Percentiles rank a stretch among this genome's conserved stretches.
Evolutionary conservation across 2,888 invertebrate genomes (phyloP).

Genomic region (Entomobrya proxima): DNA sequence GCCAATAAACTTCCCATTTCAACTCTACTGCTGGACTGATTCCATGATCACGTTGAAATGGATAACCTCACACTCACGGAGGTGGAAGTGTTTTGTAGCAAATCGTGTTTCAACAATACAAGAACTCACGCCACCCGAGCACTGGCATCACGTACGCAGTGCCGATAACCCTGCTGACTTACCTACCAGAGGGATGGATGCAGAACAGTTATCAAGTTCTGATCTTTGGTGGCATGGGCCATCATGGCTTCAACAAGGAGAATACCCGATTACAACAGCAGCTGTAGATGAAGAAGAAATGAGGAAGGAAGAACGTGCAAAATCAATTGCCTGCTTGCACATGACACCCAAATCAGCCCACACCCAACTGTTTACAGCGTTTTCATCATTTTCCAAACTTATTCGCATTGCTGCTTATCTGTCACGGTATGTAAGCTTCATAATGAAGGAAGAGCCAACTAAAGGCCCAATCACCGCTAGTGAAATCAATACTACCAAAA

Average conservation of each 20-base stretch:
- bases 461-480: not conserved
- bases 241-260: not conserved
- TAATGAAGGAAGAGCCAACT: not conserved
- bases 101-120: constrained; percentile 73
- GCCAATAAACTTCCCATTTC: not conserved
- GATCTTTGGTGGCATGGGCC: constrained; percentile 28
- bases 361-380: not conserved
- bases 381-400: not conserved
- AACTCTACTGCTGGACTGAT: constrained; percentile 56
- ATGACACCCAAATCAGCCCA: not conserved
- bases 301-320: not conserved
- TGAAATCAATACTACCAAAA: not conserved
- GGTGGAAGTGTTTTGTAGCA: constrained; percentile 74
- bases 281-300: not conserved
- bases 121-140: constrained; percentile 40
- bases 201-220: not conserved
- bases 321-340: not conserved
- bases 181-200: constrained; percentile 66
- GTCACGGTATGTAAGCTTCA: not conserved
- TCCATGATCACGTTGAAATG: constrained; percentile 75
- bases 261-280: not conserved
- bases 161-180: constrained; percentile 76
- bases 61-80: constrained; percentile 69
- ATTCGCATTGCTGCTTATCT: too few species aligned
- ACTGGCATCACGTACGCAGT: constrained; percentile 74